Percentiles rank a stretch among this genome's conserved stretches.
phyloP scores from a whole-genome alignment of 2,113 vertebrate genomes.

The Lates calcarifer region DNA sequence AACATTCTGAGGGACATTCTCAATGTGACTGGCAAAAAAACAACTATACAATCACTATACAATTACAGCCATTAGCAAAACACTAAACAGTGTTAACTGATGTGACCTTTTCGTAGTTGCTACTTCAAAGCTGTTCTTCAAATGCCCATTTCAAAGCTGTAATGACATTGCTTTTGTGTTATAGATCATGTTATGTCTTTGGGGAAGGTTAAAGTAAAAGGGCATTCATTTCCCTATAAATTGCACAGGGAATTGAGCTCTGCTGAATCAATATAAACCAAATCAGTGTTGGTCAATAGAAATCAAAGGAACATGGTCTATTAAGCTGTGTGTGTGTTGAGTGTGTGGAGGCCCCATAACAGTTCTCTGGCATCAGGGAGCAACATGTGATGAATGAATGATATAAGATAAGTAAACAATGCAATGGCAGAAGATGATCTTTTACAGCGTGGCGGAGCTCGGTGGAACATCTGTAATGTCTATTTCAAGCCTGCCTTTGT shows the following conservation, averaged over 20 bases:
- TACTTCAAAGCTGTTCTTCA: constrained; percentile 24
- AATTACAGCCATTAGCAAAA: constrained; percentile 39
- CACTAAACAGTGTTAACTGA: constrained; percentile 37
- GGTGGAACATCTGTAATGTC: constrained; percentile 46
- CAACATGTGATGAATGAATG: constrained; percentile 18
- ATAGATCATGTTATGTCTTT: constrained; percentile 64
- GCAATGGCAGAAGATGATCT: constrained; percentile 33
- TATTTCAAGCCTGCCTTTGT: constrained; percentile 32
- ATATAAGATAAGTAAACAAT: constrained; percentile 43
- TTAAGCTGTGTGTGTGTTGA: constrained; percentile 31
- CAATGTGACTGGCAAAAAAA: constrained; percentile 9
- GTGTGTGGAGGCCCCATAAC: constrained; percentile 21
- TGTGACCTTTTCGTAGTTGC: constrained; percentile 30
- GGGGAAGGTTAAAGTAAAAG: constrained; percentile 77
- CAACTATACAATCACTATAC: background rate
- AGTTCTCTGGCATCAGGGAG: background rate
- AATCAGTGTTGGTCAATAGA: constrained; percentile 77
- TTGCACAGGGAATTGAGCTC: constrained; percentile 68
- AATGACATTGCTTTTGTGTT: constrained; percentile 58
- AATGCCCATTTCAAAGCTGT: constrained; percentile 39
- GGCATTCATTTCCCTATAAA: constrained; percentile 76
- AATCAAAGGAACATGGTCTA: constrained; percentile 66
- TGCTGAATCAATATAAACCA: constrained; percentile 78
- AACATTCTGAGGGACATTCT: constrained; percentile 2
- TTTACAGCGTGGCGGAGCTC: constrained; percentile 3